A percentile compares a stretch with the other conserved stretches of the same genome.
Conservation (phyloP, 2,888 invertebrate species). For the Sthenelais limicola region DNA sequence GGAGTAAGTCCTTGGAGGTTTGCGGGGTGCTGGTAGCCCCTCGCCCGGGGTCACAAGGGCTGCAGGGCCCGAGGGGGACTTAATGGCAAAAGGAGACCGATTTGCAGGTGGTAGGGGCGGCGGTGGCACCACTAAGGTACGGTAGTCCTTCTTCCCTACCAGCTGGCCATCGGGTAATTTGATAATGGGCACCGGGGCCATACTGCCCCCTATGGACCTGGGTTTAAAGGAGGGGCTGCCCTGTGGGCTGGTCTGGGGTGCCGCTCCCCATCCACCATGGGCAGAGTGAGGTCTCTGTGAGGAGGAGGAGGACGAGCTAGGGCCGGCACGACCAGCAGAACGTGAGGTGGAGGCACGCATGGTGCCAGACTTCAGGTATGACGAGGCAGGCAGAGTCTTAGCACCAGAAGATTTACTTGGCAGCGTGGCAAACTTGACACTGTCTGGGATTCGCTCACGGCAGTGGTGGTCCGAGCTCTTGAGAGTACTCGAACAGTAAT, state of each 20-base stretch:
- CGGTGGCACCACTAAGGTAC: conserved; percentile 35
- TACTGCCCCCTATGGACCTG: neutral
- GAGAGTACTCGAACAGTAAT: conserved; percentile 22
- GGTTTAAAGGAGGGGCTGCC: neutral
- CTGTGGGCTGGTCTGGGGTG: neutral
- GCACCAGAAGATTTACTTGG: conserved; percentile 30
- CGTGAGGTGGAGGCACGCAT: conserved; percentile 3
- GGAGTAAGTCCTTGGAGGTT: conserved; percentile 36
- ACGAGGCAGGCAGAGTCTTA: neutral
- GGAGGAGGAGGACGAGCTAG: neutral
- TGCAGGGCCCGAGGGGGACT: conserved; percentile 13
- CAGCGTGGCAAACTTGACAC: conserved; percentile 33
- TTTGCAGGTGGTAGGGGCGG: conserved; percentile 31
- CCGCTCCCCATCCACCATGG: conserved; percentile 6
- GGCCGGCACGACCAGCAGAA: neutral
- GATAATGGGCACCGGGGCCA: conserved; percentile 22
- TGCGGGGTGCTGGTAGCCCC: conserved; percentile 23
- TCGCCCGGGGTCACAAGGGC: conserved; percentile 29
- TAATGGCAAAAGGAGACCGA: conserved; percentile 31
- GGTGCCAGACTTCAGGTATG: conserved; percentile 10
- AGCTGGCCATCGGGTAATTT: conserved; percentile 29
- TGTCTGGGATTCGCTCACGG: conserved; percentile 5
- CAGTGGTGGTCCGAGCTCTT: conserved; percentile 22
- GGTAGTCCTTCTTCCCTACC: conserved; percentile 7
- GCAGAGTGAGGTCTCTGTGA: conserved; percentile 26